A percentile compares a stretch with the other conserved stretches of the same genome.
Conservation (phyloP, 1,140 invertebrate species). For the Arion vulgaris region DNA sequence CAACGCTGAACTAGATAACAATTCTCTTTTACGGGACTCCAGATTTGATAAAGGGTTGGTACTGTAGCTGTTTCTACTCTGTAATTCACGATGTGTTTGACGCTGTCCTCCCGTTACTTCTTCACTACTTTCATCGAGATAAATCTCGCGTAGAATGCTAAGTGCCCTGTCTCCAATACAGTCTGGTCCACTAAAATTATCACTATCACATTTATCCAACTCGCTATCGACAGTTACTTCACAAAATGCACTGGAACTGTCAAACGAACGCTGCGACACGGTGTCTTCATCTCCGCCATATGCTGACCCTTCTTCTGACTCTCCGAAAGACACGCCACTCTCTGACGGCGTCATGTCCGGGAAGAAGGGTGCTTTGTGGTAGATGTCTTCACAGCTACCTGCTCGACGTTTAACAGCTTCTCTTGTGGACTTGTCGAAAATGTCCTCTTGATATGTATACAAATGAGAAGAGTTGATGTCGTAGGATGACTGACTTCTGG, state of each 20-base stretch:
- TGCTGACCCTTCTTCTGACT: conserved; percentile 17
- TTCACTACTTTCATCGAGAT: background rate
- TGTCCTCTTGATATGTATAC: conserved; percentile 28
- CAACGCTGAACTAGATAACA: background rate
- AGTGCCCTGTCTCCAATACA: conserved; percentile 2
- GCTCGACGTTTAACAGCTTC: background rate
- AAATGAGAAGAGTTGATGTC: conserved; percentile 36
- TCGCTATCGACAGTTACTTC: conserved; percentile 41
- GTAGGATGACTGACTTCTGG: conserved; percentile 23
- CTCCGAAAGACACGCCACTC: conserved; percentile 42
- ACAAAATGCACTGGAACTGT: conserved; percentile 38
- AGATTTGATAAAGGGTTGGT: background rate
- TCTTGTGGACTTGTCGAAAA: background rate
- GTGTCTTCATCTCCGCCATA: conserved; percentile 27
- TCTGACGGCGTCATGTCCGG: conserved; percentile 33
- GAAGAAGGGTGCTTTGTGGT: conserved; percentile 4
- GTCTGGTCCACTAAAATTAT: conserved; percentile 17
- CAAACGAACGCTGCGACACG: conserved; percentile 35
- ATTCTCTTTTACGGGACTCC: conserved; percentile 2
- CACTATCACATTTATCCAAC: conserved; percentile 32
- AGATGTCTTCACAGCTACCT: conserved; percentile 40
- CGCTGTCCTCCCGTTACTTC: background rate
- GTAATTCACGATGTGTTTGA: background rate
- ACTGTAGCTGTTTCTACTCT: background rate
- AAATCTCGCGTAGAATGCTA: background rate